A percentile compares a stretch with the other conserved stretches of the same genome.
phyloP scores from a whole-genome alignment of 2,888 invertebrate genomes.

The Drosophila peninsularis region DNA sequence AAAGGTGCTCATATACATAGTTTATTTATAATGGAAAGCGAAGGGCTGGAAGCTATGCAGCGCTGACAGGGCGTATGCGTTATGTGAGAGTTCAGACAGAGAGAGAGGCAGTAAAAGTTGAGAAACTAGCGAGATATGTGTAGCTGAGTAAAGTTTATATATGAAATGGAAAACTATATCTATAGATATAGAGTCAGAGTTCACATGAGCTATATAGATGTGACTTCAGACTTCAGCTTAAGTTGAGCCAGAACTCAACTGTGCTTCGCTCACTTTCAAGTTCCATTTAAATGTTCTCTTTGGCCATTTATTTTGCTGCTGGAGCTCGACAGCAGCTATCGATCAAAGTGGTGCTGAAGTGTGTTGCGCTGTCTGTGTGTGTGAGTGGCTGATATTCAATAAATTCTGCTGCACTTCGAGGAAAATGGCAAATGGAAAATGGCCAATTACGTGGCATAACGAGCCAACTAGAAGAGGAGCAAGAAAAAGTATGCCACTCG shows the following conservation, averaged over 20 bases:
- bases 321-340: conserved; percentile 40
- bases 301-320: conserved; percentile 4
- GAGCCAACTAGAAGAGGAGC: conserved; percentile 41
- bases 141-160: too few species aligned
- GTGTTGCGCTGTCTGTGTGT: background rate
- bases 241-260: background rate
- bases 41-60: background rate
- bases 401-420: conserved; percentile 62
- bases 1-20: background rate
- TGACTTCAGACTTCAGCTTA: background rate
- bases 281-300: background rate
- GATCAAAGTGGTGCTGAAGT: conserved; percentile 59
- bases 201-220: background rate
- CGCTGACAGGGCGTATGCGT: background rate
- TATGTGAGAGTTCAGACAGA: background rate
- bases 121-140: background rate
- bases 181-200: too few species aligned
- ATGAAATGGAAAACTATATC: too few species aligned
- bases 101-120: background rate
- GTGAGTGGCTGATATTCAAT: conserved; percentile 66
- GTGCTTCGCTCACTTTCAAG: background rate
- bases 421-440: conserved; percentile 65
- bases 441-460: conserved; percentile 79
- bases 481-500: conserved; percentile 54
- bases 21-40: background rate